These are phyloP conservation scores for Scopus umbretta DNA, from an alignment of 2,113 vertebrate species.

Conservation along the genomic window DNA sequence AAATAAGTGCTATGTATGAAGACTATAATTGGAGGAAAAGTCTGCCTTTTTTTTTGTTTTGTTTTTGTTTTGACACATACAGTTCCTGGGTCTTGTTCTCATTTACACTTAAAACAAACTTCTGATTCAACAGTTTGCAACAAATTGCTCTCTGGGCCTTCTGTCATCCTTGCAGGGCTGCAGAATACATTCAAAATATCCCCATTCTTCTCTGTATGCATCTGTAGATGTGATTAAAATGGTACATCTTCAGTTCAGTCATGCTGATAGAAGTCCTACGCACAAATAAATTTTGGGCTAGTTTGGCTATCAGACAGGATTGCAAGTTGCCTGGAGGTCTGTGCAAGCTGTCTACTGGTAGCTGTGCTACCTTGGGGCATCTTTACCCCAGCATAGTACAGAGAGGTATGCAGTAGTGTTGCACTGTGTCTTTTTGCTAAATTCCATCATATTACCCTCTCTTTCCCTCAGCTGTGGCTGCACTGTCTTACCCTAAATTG, in stretches of 20 bases:
- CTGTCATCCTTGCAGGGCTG: not conserved
- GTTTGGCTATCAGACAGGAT: not conserved
- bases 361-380: not conserved
- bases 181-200: not conserved
- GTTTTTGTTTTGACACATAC: not conserved
- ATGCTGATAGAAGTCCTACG: not conserved
- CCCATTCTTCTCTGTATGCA: not conserved
- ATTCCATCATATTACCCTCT: not conserved
- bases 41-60: no score
- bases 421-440: not conserved
- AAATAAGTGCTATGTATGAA: not conserved
- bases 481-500: not conserved
- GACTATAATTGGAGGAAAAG: not conserved
- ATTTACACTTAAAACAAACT: not conserved
- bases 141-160: not conserved
- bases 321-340: not conserved
- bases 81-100: not conserved
- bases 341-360: not conserved
- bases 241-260: not conserved
- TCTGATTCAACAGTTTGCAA: not conserved
- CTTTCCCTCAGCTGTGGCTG: accelerated
- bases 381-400: not conserved
- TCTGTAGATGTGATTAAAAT: not conserved
- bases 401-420: not conserved
- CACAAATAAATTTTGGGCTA: not conserved